A percentile compares a stretch with the other conserved stretches of the same genome.
Conservation (phyloP, 2,113 vertebrate genomes). For the Solea solea region DNA sequence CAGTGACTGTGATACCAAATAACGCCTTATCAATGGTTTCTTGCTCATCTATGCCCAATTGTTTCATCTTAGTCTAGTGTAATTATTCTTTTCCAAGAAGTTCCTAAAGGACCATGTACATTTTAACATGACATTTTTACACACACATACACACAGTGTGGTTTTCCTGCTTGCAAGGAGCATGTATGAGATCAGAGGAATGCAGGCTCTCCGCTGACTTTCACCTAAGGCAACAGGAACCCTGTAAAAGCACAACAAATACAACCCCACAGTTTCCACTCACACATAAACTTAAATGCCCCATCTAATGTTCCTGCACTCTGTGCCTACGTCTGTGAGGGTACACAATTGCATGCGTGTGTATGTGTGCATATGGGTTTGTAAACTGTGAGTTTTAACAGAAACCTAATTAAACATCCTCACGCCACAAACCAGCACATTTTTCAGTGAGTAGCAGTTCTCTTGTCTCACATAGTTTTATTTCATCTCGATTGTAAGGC, state of each 20-base stretch:
- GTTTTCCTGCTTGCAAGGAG: constrained; percentile 55
- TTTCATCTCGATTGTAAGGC: constrained; percentile 1
- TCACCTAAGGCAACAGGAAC: constrained; percentile 62
- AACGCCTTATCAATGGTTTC: constrained; percentile 41
- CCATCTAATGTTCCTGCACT: constrained; percentile 57
- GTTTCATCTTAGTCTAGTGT: not conserved
- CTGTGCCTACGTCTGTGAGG: not conserved
- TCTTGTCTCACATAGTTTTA: constrained; percentile 1
- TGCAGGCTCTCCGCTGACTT: constrained; percentile 53
- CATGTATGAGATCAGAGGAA: constrained; percentile 65
- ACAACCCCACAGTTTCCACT: constrained; percentile 72
- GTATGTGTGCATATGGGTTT: constrained; percentile 15
- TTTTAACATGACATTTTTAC: constrained; percentile 15
- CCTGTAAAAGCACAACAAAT: constrained; percentile 62
- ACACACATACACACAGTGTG: not conserved
- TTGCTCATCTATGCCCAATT: not conserved
- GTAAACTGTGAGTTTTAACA: constrained; percentile 45
- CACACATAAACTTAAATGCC: constrained; percentile 66
- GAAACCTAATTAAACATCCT: constrained; percentile 38
- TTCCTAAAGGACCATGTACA: constrained; percentile 23
- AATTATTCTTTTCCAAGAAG: constrained; percentile 6
- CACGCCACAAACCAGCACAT: constrained; percentile 6
- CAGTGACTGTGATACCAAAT: constrained; percentile 51
- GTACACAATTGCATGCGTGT: not conserved
- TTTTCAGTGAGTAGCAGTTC: not conserved